Evolutionary conservation across 2,797 vertebrate genomes (phyloP).

Genomic region (Bradypodion pumilum): DNA sequence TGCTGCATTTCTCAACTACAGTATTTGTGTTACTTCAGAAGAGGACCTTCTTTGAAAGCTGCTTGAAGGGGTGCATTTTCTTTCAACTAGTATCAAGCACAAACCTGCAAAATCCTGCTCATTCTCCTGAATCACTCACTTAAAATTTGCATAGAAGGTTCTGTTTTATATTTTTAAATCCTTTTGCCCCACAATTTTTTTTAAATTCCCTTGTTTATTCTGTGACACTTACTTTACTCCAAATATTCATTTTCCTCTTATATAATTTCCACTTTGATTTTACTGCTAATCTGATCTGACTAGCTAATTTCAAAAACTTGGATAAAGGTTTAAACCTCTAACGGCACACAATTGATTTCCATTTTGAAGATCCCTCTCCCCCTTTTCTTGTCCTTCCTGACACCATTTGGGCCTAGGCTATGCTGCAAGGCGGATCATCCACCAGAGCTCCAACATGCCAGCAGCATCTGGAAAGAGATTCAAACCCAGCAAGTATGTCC

Average conservation of each 20-base stretch:
- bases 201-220: constrained; percentile 9
- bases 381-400: constrained; percentile 71
- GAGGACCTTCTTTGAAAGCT: background rate
- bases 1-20: background rate
- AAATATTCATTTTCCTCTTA: constrained; percentile 18
- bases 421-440: constrained; percentile 78
- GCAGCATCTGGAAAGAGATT: constrained; percentile 85
- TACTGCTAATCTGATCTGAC: background rate
- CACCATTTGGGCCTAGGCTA: constrained; percentile 78
- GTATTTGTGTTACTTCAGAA: background rate
- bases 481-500: constrained; percentile 94
- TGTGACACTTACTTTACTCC: background rate
- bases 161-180: constrained; percentile 24
- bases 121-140: fast-evolving
- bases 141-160: background rate
- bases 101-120: fast-evolving
- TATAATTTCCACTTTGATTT: fast-evolving
- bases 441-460: constrained; percentile 83
- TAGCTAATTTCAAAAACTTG: constrained; percentile 13
- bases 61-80: background rate
- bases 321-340: constrained; percentile 21
- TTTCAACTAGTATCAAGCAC: background rate
- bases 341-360: background rate
- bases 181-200: fast-evolving
- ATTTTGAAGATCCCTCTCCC: constrained; percentile 43